Evolutionary conservation across 2,113 vertebrate genomes (phyloP), one percentile per base, ranked within the genome.

Genomic region (Cranoglanis bouderius): DNA sequence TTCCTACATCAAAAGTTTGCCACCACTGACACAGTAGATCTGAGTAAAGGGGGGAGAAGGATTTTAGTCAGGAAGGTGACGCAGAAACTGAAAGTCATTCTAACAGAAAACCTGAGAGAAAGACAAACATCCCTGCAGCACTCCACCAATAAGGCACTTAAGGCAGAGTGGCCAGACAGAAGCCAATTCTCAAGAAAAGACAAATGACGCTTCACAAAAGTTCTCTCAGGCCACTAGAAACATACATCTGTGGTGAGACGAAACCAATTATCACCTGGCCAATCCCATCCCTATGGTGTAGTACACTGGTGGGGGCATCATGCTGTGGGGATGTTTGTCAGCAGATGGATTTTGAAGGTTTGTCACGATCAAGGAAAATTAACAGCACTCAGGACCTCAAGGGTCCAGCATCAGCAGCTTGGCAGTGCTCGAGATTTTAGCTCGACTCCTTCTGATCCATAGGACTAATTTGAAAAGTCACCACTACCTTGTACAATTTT

Each of bases 231-330:
- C 55, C 55, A 40, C 40, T 1, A 26, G 55, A 21, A 83, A 59
- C 35, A 32, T 81, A 38, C 51, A 1, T 38, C 51, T 32, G 51
- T 35, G n/a, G 51, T 82, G 80, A 38, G 53, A 61, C 61, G 55
- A 83, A 83, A 83, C 19, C 81, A 83, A 83, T 83, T 61, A 61
- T 40, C 81, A 83, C 55, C 81, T 83, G 53, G 18, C 13, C 81
- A 59, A 83, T 61, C 35, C 80, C 55, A 40, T 83, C 55, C 24
- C 19, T 35, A n/a, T 57, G 35, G 81, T 83, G 55, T 13, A 40
- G 35, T 57, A 59, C 19, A 59, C 32, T 32, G 29, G 26, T 55
- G 49, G 51, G n/a, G 16, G 43, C 1, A 53, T 53, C 49, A 32
- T 53, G 77, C 49, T 81, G 77, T 53, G 49, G 6, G 2, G 29